Evolutionary conservation across 2,797 vertebrate genomes (phyloP).

Genomic region (Megalops cyprinoides): DNA sequence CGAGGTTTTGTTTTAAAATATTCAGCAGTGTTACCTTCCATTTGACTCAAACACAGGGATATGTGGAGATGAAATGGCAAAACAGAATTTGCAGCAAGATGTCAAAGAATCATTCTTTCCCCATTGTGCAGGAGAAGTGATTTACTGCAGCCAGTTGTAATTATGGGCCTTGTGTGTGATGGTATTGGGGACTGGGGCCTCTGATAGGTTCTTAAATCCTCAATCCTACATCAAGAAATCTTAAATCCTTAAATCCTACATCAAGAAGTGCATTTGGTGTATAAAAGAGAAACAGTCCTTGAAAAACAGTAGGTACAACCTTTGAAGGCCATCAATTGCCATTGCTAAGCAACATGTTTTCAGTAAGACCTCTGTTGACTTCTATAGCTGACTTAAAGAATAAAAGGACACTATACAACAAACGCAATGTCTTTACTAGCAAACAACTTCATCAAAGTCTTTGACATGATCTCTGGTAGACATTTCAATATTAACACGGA

Average conservation of each 20-base stretch:
- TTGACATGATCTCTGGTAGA: no score
- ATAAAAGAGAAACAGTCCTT: not conserved
- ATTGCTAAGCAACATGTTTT: not conserved
- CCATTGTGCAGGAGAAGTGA: not conserved
- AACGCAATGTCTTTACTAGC: not conserved
- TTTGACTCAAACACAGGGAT: conserved; percentile 1
- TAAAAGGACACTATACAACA: not conserved
- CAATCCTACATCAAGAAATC: not conserved
- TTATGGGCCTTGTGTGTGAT: not conserved
- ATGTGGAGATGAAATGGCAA: not conserved
- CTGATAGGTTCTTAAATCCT: not conserved
- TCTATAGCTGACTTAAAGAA: not conserved
- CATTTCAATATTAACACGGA: not conserved
- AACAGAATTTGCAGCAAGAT: no score
- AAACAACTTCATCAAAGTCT: not conserved
- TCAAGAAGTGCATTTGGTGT: not conserved
- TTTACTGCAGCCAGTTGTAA: conserved; percentile 15
- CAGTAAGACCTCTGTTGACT: not conserved
- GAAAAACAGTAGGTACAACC: conserved; percentile 1
- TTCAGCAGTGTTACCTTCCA: not conserved
- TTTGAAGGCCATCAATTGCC: not conserved
- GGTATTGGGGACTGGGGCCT: not conserved
- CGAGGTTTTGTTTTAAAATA: conserved; percentile 18
- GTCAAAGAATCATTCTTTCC: not conserved
- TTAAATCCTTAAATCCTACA: no score